Percentiles rank a stretch among this genome's conserved stretches.
Conservation (phyloP, 2,888 invertebrate genomes). For the Heliothis peltigera region DNA sequence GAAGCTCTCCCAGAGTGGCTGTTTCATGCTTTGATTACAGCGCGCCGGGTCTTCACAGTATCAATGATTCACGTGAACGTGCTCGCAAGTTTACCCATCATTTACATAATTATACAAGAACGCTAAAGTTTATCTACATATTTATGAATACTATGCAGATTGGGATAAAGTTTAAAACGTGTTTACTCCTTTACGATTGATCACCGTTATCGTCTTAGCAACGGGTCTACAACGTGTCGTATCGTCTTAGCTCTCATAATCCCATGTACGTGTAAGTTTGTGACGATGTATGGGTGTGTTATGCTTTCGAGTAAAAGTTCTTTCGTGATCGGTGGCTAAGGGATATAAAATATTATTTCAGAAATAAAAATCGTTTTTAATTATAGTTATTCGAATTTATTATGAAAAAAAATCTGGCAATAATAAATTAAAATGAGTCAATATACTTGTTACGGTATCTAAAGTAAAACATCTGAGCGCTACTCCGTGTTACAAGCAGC, state of each 20-base stretch:
- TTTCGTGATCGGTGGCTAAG: too few relatives aligned
- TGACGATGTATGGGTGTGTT: background rate
- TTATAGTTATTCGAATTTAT: too few relatives aligned
- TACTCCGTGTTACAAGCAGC: slow-evolving; percentile 3
- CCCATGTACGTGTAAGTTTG: background rate
- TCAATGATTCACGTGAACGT: slow-evolving; percentile 63
- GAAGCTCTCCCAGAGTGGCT: slow-evolving; percentile 66
- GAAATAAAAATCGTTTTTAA: too few relatives aligned
- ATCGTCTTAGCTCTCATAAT: background rate
- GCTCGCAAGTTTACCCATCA: slow-evolving; percentile 58
- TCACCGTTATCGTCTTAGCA: slow-evolving; percentile 23
- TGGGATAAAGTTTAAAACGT: slow-evolving; percentile 31
- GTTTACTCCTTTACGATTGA: slow-evolving; percentile 22
- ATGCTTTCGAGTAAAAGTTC: background rate
- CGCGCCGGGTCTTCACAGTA: slow-evolving; percentile 54
- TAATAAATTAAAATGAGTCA: background rate
- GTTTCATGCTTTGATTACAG: slow-evolving; percentile 67
- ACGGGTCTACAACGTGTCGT: background rate
- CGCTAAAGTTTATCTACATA: slow-evolving; percentile 47
- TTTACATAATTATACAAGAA: slow-evolving; percentile 55
- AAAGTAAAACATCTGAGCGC: slow-evolving; percentile 21
- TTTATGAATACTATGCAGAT: slow-evolving; percentile 48
- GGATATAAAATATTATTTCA: too few relatives aligned
- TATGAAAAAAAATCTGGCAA: background rate
- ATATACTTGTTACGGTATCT: slow-evolving; percentile 19